Base-by-base conservation (phyloP, 2,113 vertebrate species). In the Corythornis vintsioides region DNA sequence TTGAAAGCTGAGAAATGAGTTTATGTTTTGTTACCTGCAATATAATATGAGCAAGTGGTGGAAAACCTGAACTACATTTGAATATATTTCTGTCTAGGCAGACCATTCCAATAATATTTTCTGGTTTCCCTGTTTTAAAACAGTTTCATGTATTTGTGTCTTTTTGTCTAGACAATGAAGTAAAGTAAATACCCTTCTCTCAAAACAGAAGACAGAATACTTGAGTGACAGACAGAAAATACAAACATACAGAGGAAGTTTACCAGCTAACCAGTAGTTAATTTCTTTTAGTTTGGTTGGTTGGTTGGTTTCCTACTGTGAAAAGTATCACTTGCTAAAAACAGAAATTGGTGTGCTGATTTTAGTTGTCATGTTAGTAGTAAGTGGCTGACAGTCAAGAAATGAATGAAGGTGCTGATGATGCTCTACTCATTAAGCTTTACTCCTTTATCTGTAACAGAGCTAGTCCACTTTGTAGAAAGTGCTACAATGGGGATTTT, bases 391-490 rank as follows among this genome's bases (percentile, higher is more conserved):
- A 42, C 6, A 73, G 42, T 31, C 17, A 64, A 81, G 11, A 72
- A 86, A 81, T 56, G 6, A 5, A 71, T 7, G 5, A 74, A 67
- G 7, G 6, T 65, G 17, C 17, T 61, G 73, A 40, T 67, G 89
- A 60, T 17, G 12, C 74, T 63, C 84, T 74, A 59, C 64, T 85
- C 20, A 20, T 53, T 82, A 52, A 1, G 1, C 69, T 61, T 61
- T 83, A 86, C 64, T 65, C 8, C 1, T 90, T 92, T 86, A 80
- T 80, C 90, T 9, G 74, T 56, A 92, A 74, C 28, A 72, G 63
- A 93, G 69, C 42, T 52, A 81, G 72, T 93, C 88, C 79, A 92
- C 75, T 72, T 71, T 38, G 78, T 90, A 89, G 73, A 16, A 56
- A 81, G 83, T 59, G 63, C 76, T 93, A 63, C 50, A 92, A 88